Conservation (phyloP, 2,888 invertebrate species). For the Plagodis dolabraria region DNA sequence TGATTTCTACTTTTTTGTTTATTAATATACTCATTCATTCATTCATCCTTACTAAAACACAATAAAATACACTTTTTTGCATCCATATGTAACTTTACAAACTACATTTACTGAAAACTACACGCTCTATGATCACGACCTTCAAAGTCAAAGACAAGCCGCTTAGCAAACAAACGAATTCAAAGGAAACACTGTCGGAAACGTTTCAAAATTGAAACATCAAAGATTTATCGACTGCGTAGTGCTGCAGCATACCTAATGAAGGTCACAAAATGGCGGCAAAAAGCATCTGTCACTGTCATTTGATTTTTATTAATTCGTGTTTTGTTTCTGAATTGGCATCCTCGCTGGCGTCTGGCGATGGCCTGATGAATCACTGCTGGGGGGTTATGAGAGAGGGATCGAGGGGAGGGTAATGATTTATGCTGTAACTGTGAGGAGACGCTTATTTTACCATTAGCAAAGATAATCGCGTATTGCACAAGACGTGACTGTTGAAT, state of each 20-base stretch:
- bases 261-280: slow-evolving; percentile 30
- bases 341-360: slow-evolving; percentile 43
- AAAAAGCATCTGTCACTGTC: slow-evolving; percentile 36
- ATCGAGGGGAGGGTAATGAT: slow-evolving; percentile 60
- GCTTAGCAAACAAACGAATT: neutral
- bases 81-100: too few relatives aligned
- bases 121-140: too few relatives aligned
- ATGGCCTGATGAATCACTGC: slow-evolving; percentile 59
- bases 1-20: too few relatives aligned
- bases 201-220: slow-evolving; percentile 32
- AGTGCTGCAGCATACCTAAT: slow-evolving; percentile 29
- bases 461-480: slow-evolving; percentile 69
- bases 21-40: too few relatives aligned
- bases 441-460: slow-evolving; percentile 59
- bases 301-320: slow-evolving; percentile 42
- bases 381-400: slow-evolving; percentile 37
- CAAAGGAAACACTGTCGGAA: slow-evolving; percentile 26
- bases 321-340: slow-evolving; percentile 42
- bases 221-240: slow-evolving; percentile 27
- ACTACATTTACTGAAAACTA: too few relatives aligned
- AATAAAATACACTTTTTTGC: too few relatives aligned
- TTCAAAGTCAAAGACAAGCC: too few relatives aligned
- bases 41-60: too few relatives aligned
- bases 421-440: slow-evolving; percentile 65
- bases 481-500: slow-evolving; percentile 39